Evolutionary conservation across 2,113 vertebrate species (phyloP).

Genomic region (Plestiodon gilberti): DNA sequence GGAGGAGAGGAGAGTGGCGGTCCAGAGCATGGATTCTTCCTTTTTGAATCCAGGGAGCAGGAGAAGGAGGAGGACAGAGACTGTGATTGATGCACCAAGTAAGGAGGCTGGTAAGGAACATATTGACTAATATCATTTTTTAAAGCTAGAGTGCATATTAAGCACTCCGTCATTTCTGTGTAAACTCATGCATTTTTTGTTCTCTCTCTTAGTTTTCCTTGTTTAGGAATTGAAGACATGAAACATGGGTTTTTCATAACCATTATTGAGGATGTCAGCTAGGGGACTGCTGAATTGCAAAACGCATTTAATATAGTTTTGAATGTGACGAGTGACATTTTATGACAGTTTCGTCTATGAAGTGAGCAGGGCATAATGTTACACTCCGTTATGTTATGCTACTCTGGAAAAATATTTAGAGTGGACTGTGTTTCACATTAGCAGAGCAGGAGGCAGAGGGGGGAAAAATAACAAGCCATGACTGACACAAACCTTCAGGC

Average conservation of each 20-base stretch:
- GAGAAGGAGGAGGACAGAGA: no score
- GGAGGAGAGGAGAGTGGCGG: no score
- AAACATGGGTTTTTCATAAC: constrained; percentile 7
- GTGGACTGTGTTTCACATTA: constrained; percentile 45
- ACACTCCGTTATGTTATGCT: background rate
- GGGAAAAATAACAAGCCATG: constrained; percentile 24
- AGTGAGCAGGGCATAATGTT: constrained; percentile 21
- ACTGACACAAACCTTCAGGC: constrained; percentile 28
- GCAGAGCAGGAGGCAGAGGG: constrained; percentile 27
- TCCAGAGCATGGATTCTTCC: no score
- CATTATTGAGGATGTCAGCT: background rate
- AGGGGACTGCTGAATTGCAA: background rate
- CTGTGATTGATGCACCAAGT: no score
- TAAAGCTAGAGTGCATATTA: background rate
- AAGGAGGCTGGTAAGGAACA: background rate
- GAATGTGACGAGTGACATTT: constrained; percentile 21
- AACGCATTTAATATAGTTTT: constrained; percentile 36
- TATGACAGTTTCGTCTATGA: constrained; percentile 12
- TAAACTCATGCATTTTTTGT: background rate
- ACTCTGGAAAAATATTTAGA: background rate
- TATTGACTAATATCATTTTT: background rate
- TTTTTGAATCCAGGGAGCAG: no score
- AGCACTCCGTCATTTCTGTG: background rate
- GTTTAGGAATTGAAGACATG: background rate
- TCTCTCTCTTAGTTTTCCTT: background rate